Conservation (phyloP, 1,140 invertebrate genomes). For the Subanguina moxae region DNA sequence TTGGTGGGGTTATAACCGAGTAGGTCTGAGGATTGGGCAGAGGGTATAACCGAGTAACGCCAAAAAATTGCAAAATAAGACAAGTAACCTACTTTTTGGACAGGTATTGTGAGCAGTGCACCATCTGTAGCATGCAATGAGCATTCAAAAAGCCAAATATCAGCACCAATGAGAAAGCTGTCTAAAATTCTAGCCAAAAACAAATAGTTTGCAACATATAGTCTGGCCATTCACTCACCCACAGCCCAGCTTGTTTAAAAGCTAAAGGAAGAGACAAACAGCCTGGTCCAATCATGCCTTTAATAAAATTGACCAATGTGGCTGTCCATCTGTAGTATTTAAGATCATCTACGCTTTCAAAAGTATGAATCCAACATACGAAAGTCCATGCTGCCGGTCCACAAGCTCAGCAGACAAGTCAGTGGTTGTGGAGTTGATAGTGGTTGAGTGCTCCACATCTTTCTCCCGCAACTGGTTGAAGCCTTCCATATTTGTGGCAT, state of each 20-base stretch:
- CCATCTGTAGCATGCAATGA: constrained; percentile 53
- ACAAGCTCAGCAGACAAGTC: background rate
- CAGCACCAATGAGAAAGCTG: constrained; percentile 42
- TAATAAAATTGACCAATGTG: constrained; percentile 49
- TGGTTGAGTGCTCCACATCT: background rate
- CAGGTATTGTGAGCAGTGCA: constrained; percentile 50
- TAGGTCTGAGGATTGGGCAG: too few relatives aligned
- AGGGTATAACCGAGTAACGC: too few relatives aligned
- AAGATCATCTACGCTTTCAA: too few relatives aligned
- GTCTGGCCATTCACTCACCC: constrained; percentile 15
- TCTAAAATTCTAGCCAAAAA: constrained; percentile 28
- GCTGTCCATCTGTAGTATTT: constrained; percentile 11
- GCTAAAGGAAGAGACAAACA: constrained; percentile 51
- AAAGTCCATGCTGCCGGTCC: background rate
- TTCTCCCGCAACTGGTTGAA: too few relatives aligned
- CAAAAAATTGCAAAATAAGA: too few relatives aligned
- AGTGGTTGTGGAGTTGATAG: background rate
- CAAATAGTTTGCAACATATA: background rate
- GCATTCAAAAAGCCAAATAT: constrained; percentile 50
- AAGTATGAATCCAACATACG: too few relatives aligned
- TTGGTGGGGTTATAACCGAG: too few relatives aligned
- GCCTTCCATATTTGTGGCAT: too few relatives aligned
- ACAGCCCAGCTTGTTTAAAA: constrained; percentile 53
- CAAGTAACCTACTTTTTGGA: constrained; percentile 30
- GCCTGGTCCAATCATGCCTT: constrained; percentile 55